phyloP scores from a whole-genome alignment of 1,140 invertebrate genomes.

The Pantala flavescens region DNA sequence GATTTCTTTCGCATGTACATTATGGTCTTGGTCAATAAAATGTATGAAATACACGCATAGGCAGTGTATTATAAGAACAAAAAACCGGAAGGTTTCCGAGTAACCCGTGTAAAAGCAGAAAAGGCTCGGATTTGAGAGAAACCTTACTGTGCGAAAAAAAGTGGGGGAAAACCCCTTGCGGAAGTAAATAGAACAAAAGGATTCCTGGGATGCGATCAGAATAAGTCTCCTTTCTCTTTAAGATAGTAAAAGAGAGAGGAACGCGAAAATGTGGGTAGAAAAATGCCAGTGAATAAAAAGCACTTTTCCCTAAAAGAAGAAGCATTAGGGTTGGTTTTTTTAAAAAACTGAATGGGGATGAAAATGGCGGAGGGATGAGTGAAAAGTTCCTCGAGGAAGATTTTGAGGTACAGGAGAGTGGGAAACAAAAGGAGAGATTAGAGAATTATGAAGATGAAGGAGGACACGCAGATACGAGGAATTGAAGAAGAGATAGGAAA shows the following conservation, averaged over 20 bases:
- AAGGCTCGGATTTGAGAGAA: background rate
- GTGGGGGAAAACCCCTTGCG: background rate
- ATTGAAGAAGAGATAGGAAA: background rate
- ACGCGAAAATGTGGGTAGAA: background rate
- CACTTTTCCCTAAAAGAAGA: too few relatives aligned
- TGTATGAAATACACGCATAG: too few relatives aligned
- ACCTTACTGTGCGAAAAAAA: background rate
- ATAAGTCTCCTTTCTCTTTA: background rate
- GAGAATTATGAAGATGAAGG: background rate
- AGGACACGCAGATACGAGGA: background rate
- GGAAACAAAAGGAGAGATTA: background rate
- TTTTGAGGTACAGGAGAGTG: background rate
- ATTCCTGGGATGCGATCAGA: background rate
- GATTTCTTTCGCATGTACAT: too few relatives aligned
- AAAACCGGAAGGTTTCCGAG: background rate
- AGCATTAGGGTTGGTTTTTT: too few relatives aligned
- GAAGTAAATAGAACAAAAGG: background rate
- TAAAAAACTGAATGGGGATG: too few relatives aligned
- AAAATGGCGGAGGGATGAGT: too few relatives aligned
- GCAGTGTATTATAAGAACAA: too few relatives aligned
- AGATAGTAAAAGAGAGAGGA: background rate
- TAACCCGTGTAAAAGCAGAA: background rate
- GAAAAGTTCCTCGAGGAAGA: too few relatives aligned
- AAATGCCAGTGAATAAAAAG: background rate
- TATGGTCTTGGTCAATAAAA: too few relatives aligned